Conservation (phyloP, 2,113 vertebrate species). For the Dissostichus mawsoni region DNA sequence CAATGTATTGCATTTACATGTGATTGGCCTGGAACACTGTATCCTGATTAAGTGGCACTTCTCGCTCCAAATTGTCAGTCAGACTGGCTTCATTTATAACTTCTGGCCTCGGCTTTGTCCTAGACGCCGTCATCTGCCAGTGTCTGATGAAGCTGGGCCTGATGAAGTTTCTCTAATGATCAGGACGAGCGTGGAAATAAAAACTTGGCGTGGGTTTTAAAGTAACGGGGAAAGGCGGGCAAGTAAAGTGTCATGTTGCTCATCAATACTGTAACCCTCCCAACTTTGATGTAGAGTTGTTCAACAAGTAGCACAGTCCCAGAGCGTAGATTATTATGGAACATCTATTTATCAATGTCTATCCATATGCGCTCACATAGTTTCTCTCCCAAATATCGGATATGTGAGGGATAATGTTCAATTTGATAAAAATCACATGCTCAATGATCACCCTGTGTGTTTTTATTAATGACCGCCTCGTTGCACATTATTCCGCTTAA, state of each 20-base stretch:
- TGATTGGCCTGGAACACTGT: conserved; percentile 59
- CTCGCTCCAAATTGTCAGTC: conserved; percentile 18
- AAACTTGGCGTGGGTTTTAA: not conserved
- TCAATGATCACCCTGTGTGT: too few relatives aligned
- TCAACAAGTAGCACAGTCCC: not conserved
- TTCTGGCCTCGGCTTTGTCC: conserved; percentile 24
- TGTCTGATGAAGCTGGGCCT: conserved; percentile 9
- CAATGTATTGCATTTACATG: conserved; percentile 52
- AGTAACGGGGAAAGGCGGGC: not conserved
- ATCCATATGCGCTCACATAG: not conserved
- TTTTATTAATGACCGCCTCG: too few relatives aligned
- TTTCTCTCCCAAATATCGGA: not conserved
- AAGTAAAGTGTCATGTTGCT: not conserved
- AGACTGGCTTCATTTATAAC: conserved; percentile 25
- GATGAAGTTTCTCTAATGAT: conserved; percentile 5
- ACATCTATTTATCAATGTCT: not conserved
- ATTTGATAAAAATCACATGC: too few relatives aligned
- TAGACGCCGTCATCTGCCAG: not conserved
- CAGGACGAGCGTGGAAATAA: not conserved
- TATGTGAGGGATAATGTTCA: too few relatives aligned
- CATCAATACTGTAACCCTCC: not conserved
- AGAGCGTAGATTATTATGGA: not conserved
- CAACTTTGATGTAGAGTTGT: not conserved
- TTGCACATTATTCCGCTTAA: too few relatives aligned
- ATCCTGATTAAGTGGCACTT: conserved; percentile 62